Evolutionary conservation across 1,140 invertebrate species (phyloP).

Genomic region (Nymphalis io): DNA sequence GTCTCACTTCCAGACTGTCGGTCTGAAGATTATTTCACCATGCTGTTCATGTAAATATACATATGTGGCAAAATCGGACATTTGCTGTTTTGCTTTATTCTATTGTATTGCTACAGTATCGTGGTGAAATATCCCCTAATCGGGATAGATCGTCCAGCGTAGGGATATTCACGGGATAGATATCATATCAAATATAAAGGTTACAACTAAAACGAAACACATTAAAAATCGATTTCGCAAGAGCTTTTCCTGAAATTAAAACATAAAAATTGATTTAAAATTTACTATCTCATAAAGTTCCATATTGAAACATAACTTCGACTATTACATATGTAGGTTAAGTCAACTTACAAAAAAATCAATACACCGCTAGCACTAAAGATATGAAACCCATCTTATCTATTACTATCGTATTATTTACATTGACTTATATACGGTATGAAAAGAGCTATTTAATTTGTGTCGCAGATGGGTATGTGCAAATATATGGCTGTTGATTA

Average conservation of each 20-base stretch:
- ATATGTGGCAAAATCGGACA: no score
- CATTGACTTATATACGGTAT: background rate
- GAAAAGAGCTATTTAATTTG: background rate
- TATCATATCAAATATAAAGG: no score
- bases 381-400: slow-evolving; percentile 6
- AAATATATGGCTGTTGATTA: no score
- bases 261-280: background rate
- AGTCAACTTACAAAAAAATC: slow-evolving; percentile 27
- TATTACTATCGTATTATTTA: slow-evolving; percentile 10
- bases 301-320: slow-evolving; percentile 16
- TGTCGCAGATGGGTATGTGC: background rate
- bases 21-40: no score
- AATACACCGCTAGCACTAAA: slow-evolving; percentile 19
- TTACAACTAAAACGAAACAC: no score
- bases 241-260: slow-evolving; percentile 1
- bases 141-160: no score
- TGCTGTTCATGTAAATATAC: no score
- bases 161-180: no score
- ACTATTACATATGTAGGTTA: slow-evolving; percentile 31
- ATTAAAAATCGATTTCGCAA: background rate
- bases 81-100: no score
- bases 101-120: no score
- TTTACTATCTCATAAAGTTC: slow-evolving; percentile 19
- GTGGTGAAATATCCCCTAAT: no score
- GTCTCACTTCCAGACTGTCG: no score